Base-by-base conservation (phyloP, 2,797 vertebrate genomes). In the Peromyscus attwateri region DNA sequence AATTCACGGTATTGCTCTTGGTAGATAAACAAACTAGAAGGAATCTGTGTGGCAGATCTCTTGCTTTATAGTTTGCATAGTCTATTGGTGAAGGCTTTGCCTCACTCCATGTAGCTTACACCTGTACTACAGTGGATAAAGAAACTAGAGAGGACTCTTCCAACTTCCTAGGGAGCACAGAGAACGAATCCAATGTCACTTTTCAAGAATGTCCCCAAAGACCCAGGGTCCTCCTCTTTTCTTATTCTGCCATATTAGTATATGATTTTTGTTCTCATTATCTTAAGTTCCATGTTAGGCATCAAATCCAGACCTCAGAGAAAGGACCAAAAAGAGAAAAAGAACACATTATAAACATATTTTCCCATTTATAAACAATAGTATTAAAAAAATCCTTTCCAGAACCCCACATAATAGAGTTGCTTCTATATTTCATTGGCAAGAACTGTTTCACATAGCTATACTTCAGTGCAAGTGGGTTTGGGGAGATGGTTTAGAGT, bases 231-330 rank as follows among this genome's bases (percentile, higher is more conserved):
- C 1, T 88, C 68, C 40, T 76, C 82, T 76, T 93, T 29, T 40
- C 12, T 64, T 82, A 8, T 29, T 71, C 60, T 92, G 17, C 17
- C 25, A 34, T 92, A 55, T 87, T 87, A 87, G 37, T 29, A 16
- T 60, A 27, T 77, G 55, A 9, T 19, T 89, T 92, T 84, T 60
- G 25, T 95, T 66, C 34, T 92, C 34, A 94, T 49, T 57, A 23
- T 4, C 16, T 90, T 92, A 89, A 19, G 7, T 66, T 88, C 37
- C 0, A 1, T 62, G 87, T 62, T 27, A 70, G 29, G 14, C 11
- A 92, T 90, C 12, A 80, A 70, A 37, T 90, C 43, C 21, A 76
- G 80, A 92, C 87, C 87, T 97, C 19, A 93, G 60, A 31, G 12
- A 2, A 62, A 93, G 87, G 60, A 55, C 37, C 37, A 85, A 91